Evolutionary conservation across 2,888 invertebrate species (phyloP), one percentile per base, ranked within the genome.

Genomic region (Hydropsyche betteni): DNA sequence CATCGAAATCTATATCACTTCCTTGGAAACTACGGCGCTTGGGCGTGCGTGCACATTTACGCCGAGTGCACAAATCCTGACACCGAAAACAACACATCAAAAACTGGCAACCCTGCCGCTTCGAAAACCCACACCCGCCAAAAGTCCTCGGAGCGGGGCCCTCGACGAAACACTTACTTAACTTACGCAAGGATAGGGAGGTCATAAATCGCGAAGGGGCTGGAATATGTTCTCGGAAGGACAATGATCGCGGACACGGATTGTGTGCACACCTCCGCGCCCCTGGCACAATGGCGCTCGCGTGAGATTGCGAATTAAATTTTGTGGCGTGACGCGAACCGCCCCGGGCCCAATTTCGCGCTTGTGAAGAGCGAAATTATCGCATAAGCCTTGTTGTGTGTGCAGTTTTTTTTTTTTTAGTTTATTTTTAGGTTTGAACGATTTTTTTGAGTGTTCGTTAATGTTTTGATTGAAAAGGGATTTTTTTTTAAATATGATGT

Each of bases 281-380:
- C 2, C 24, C 24, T 24, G 24, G 24, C 44, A 44, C 44, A 44
- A 44, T 68, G 64, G 69, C 52, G 70, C 51, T 75, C 34, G 75
- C 75, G 75, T 75, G 75, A 75, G 75, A 16, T 52, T 38, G 16
- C 38, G 68, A 68, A 72, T 72, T 75, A 75, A 75, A 75, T 75
- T 75, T 72, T 68, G 55, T 75, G 64, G 64, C 64, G 64, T 61
- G 61, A 44, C 10, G 44, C 6, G 64, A 24, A 64, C 51, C 10
- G 51, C 61, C 61, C 34, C 36, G 1, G 44, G 8, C 34, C 34
- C 64, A 64, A 64, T 64, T 64, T 64, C 64, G 8, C 64, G 36
- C 44, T 44, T 44, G 7, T 44, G 6, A 10, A 10, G 44, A 44
- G 44, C 24, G 33, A 36, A 36, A 36, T 64, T 34, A 64, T 64